These are phyloP conservation scores for Hecatera dysodea DNA, from an alignment of 2,888 invertebrate genomes.

Conservation along the genomic window DNA sequence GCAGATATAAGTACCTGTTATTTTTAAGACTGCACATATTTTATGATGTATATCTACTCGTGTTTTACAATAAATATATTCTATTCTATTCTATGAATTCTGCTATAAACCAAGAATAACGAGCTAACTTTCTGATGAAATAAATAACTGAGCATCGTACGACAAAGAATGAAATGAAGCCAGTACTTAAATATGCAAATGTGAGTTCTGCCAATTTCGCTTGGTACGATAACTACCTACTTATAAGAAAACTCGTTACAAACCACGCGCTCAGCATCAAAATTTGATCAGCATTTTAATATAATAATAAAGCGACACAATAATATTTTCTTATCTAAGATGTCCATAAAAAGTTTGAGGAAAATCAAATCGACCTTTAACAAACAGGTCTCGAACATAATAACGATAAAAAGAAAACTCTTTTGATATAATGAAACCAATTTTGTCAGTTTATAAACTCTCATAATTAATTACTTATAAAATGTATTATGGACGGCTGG, in stretches of 20 bases:
- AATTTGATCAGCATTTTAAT: slow-evolving; percentile 39
- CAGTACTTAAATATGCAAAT: slow-evolving; percentile 57
- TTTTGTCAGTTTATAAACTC: slow-evolving; percentile 40
- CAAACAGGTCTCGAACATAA: slow-evolving; percentile 6
- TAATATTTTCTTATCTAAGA: slow-evolving; percentile 6
- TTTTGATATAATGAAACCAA: slow-evolving; percentile 43
- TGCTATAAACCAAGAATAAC: slow-evolving; percentile 30
- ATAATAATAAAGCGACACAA: slow-evolving; percentile 7
- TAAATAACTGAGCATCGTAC: slow-evolving; percentile 34
- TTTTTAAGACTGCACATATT: no score
- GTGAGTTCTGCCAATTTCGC: slow-evolving; percentile 41
- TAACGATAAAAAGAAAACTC: slow-evolving; percentile 25
- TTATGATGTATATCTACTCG: no score
- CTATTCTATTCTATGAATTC: no score
- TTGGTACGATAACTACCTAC: slow-evolving; percentile 26
- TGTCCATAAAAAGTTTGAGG: slow-evolving; percentile 10
- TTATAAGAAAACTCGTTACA: slow-evolving; percentile 40
- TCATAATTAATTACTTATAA: slow-evolving; percentile 33
- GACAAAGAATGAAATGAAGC: slow-evolving; percentile 43
- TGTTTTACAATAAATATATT: no score
- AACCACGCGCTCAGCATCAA: slow-evolving; percentile 24
- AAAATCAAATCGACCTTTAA: slow-evolving; percentile 52
- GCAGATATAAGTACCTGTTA: no score
- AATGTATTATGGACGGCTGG: no score
- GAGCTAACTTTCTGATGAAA: slow-evolving; percentile 38